A percentile compares a stretch with the other conserved stretches of the same genome.
Evolutionary conservation across 30 jellyfish, hydroid and myxozoan species (phyloP).

Genomic region (Catostylus mosaicus): DNA sequence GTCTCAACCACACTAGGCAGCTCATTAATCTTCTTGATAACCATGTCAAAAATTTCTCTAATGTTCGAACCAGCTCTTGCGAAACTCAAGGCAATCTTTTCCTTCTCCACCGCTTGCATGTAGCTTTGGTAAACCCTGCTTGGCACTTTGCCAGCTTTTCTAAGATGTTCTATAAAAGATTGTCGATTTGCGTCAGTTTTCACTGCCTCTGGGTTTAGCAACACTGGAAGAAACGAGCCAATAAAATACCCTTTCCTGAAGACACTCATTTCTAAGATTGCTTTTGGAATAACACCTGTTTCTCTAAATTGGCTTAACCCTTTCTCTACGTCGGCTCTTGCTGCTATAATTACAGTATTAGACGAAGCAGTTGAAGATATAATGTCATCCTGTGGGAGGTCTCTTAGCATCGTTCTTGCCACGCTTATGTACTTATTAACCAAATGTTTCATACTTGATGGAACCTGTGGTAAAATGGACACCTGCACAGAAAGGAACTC

Average conservation of each 20-base stretch:
- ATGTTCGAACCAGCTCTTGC: neutral
- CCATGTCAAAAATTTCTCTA: conserved; percentile 12
- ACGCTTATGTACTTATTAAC: conserved; percentile 19
- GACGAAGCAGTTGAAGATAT: neutral
- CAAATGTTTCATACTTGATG: conserved; percentile 12
- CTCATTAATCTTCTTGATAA: conserved; percentile 21
- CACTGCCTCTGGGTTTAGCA: conserved; percentile 46
- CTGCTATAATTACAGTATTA: conserved; percentile 9
- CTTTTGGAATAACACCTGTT: conserved; percentile 18
- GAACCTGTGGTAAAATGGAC: conserved; percentile 8
- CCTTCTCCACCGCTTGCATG: conserved; percentile 32
- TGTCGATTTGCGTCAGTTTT: conserved; percentile 31
- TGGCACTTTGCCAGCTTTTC: conserved; percentile 50
- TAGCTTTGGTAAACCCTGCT: conserved; percentile 14
- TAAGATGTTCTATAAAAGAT: conserved; percentile 32
- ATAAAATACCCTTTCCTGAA: conserved; percentile 49
- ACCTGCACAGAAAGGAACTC: conserved; percentile 35
- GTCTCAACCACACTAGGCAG: conserved; percentile 17
- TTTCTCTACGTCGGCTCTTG: conserved; percentile 34
- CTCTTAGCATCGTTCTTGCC: conserved; percentile 44
- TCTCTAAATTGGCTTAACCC: conserved; percentile 9
- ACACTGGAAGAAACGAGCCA: conserved; percentile 62
- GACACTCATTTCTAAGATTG: conserved; percentile 57
- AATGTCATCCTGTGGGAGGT: neutral
- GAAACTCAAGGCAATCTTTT: neutral